These are phyloP conservation scores for Gisinianus flammeolus DNA, from an alignment of 2,888 invertebrate species.

Conservation along the genomic window DNA sequence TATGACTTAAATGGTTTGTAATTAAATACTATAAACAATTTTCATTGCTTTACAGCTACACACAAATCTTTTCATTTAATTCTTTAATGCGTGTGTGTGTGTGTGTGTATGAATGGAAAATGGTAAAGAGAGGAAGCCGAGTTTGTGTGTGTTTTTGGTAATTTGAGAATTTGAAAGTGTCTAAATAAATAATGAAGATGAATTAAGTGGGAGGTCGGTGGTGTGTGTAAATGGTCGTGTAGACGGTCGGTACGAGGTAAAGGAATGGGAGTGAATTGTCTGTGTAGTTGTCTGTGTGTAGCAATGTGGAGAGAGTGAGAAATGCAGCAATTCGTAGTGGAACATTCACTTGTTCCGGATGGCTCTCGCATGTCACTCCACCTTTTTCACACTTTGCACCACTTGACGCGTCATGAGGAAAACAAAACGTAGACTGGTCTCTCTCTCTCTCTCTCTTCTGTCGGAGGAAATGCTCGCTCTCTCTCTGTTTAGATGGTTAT, in stretches of 20 bases:
- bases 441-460: conserved; percentile 10
- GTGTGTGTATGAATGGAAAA: not conserved
- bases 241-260: too few relatives aligned
- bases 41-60: too few relatives aligned
- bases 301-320: not conserved
- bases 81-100: not conserved
- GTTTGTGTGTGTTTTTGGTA: too few relatives aligned
- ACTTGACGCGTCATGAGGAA: not conserved
- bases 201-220: not conserved
- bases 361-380: conserved; percentile 22
- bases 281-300: not conserved
- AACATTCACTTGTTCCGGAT: not conserved
- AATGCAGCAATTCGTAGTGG: not conserved
- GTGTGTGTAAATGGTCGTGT: not conserved
- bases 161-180: too few relatives aligned
- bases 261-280: too few relatives aligned
- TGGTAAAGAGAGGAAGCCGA: not conserved
- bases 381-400: conserved; percentile 23
- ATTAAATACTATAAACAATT: too few relatives aligned
- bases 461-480: conserved; percentile 21
- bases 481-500: not conserved
- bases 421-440: not conserved
- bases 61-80: too few relatives aligned
- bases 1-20: too few relatives aligned
- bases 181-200: not conserved